Percentiles rank a stretch among this genome's conserved stretches.
Conservation (phyloP, 2,797 vertebrate species). For the Alcedo atthis region DNA sequence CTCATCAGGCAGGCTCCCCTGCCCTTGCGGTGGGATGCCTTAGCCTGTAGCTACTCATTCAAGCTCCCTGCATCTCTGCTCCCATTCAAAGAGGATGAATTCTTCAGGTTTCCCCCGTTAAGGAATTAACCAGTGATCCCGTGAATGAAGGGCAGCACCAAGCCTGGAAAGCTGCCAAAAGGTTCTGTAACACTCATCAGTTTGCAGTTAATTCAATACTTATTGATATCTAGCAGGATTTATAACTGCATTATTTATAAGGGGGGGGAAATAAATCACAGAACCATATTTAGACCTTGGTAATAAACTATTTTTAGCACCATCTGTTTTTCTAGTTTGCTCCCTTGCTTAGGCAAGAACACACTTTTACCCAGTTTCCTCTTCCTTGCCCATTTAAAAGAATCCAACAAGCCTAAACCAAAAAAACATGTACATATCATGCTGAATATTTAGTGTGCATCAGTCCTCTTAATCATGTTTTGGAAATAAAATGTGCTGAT, state of each 20-base stretch:
- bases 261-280: neutral
- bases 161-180: conserved; percentile 54
- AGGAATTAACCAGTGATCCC: conserved; percentile 68
- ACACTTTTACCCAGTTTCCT: neutral
- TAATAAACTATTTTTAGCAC: conserved; percentile 70
- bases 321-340: conserved; percentile 67
- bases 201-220: conserved; percentile 59
- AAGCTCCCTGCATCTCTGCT: conserved; percentile 45
- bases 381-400: neutral
- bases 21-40: conserved; percentile 61
- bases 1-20: conserved; percentile 61
- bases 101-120: conserved; percentile 63
- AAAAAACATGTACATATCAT: neutral
- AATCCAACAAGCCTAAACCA: neutral
- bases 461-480: neutral
- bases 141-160: conserved; percentile 64
- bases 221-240: conserved; percentile 62
- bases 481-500: neutral
- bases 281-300: conserved; percentile 43
- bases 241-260: conserved; percentile 68
- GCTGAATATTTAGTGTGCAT: neutral
- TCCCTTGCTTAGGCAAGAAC: conserved; percentile 33
- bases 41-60: conserved; percentile 67
- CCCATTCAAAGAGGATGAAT: conserved; percentile 69
- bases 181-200: conserved; percentile 38